Percentiles rank a stretch among this genome's conserved stretches.
phyloP scores from a whole-genome alignment of 2,888 invertebrate species.

The Hartigia nigra region DNA sequence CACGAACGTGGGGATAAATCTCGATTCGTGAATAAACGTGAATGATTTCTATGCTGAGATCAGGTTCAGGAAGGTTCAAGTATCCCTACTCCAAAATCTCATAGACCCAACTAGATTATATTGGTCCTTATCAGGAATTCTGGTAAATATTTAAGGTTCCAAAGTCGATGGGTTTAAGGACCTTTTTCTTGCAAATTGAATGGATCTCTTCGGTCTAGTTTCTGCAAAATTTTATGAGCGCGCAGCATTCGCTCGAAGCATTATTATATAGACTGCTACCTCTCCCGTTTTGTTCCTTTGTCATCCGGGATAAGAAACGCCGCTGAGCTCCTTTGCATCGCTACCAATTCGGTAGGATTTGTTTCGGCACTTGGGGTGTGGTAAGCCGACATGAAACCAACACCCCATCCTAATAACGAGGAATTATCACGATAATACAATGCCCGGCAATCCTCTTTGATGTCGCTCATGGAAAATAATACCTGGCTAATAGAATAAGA shows the following conservation, averaged over 20 bases:
- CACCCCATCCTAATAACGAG: slow-evolving; percentile 61
- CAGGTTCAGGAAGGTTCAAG: background rate
- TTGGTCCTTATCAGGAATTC: background rate
- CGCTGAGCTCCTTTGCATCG: slow-evolving; percentile 58
- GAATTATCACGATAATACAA: slow-evolving; percentile 64
- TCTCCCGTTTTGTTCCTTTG: slow-evolving; percentile 11
- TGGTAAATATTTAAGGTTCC: background rate
- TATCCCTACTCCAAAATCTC: background rate
- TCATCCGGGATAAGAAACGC: slow-evolving; percentile 27
- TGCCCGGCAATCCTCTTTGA: slow-evolving; percentile 62
- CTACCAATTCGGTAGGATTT: slow-evolving; percentile 64
- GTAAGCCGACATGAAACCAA: slow-evolving; percentile 64
- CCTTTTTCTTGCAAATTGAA: background rate
- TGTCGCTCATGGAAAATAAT: slow-evolving; percentile 63
- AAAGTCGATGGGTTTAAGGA: background rate
- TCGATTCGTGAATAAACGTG: background rate
- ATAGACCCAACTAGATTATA: background rate
- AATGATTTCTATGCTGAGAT: background rate
- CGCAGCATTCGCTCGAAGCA: background rate
- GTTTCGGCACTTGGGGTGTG: slow-evolving; percentile 65
- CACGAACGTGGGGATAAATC: background rate
- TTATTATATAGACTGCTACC: background rate
- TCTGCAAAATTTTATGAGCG: background rate
- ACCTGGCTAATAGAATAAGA: slow-evolving; percentile 59
- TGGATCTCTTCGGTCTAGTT: background rate